Evolutionary conservation across 2,888 invertebrate species (phyloP), one percentile per base, ranked within the genome.

Genomic region (Capitulum mitella): DNA sequence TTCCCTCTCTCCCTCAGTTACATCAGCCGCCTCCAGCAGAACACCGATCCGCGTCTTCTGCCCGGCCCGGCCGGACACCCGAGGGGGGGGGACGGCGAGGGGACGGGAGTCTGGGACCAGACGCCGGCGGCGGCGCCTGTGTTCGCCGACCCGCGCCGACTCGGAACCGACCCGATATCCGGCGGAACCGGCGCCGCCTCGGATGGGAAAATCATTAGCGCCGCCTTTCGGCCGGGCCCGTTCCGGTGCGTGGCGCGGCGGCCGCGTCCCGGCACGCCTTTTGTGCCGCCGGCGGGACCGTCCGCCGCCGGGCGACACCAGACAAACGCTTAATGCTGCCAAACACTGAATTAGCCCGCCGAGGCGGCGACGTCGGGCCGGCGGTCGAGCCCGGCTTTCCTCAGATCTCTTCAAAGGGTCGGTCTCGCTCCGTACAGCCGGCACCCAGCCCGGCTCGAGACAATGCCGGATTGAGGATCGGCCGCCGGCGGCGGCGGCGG

Each of bases 121-220:
- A 58, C 58, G 29, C n/a, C 58, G 58, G 64, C 64, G 64, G 64
- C 64, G 37, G 70, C 34, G 29, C 64, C 70, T 70, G 40, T 40
- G 70, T 26, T 22, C 70, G 16, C 22, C 40, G 70, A 70, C 70
- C 70, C 6, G 70, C 12, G 26, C 10, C 70, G 16, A 19, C 37
- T 12, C 70, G 37, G 70, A 40, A 64, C 64, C 34, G 37, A n/a
- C 70, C 40, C 70, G 19, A 37, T 26, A 40, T 40, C 40, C 70
- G 58, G 10, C 58, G 58, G 58, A 58, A 58, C 58, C 58, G n/a
- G 29, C 29, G 70, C 40, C 10, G 70, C 40, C 26, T 37, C 26
- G 26, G 40, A 70, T 70, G 70, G 40, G 70, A 70, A 70, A 37
- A 70, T 70, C 70, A 70, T 70, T 37, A 70, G 40, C 70, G 37